Conservation (phyloP, 2,113 vertebrate genomes). For the Ictalurus furcatus region DNA sequence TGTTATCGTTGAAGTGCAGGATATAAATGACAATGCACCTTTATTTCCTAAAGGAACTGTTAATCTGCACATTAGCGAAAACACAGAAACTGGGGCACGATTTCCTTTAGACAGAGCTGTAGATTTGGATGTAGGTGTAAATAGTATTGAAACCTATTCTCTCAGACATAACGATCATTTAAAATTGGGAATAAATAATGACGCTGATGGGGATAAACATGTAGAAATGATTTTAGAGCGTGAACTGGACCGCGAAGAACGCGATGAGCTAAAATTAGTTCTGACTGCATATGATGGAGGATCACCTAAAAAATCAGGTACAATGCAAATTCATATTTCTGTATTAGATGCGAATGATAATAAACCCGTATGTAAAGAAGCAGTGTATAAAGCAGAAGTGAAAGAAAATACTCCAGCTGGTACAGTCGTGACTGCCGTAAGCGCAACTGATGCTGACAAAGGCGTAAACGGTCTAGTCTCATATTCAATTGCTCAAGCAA, state of each 20-base stretch:
- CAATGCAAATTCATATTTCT: constrained; percentile 62
- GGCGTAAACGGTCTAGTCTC: constrained; percentile 62
- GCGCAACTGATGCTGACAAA: constrained; percentile 66
- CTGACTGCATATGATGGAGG: constrained; percentile 71
- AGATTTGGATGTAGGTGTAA: constrained; percentile 67
- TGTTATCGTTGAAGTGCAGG: constrained; percentile 67
- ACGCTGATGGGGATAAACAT: constrained; percentile 47
- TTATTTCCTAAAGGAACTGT: constrained; percentile 61
- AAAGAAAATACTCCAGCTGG: constrained; percentile 60
- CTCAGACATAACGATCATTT: constrained; percentile 62
- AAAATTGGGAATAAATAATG: constrained; percentile 61
- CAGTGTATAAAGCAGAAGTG: constrained; percentile 65
- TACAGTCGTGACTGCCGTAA: constrained; percentile 59
- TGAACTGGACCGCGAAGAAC: constrained; percentile 67
- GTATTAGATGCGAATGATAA: constrained; percentile 73
- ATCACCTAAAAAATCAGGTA: constrained; percentile 67
- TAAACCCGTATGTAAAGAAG: constrained; percentile 63
- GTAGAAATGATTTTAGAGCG: constrained; percentile 68
- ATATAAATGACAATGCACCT: constrained; percentile 72
- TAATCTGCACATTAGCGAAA: constrained; percentile 61
- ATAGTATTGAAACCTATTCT: constrained; percentile 65
- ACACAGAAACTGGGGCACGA: constrained; percentile 36
- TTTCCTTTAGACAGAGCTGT: constrained; percentile 61
- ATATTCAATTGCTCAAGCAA: constrained; percentile 55
- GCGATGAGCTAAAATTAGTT: constrained; percentile 58